Percentiles rank a stretch among this genome's conserved stretches.
These are phyloP conservation scores for Drosophila repleta DNA, from an alignment of 1,140 invertebrate genomes.

Conservation along the genomic window DNA sequence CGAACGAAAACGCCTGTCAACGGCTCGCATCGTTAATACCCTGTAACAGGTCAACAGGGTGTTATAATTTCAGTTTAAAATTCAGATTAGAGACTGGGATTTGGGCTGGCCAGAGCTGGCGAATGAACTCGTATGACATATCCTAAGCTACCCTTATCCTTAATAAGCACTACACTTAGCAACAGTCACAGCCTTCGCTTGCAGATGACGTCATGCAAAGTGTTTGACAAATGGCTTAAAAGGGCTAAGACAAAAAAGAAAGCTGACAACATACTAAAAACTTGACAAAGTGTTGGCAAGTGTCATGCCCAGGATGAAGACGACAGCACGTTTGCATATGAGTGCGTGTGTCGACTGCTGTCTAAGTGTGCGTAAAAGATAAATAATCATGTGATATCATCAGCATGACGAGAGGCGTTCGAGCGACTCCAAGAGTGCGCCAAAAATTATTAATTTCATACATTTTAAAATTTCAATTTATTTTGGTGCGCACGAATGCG, in stretches of 20 bases:
- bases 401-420: slow-evolving; percentile 55
- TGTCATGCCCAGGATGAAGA: slow-evolving; percentile 57
- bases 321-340: slow-evolving; percentile 54
- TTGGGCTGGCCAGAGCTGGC: not conserved
- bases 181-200: slow-evolving; percentile 30
- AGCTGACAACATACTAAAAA: slow-evolving; percentile 79
- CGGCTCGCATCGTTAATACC: slow-evolving; percentile 26
- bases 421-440: slow-evolving; percentile 38
- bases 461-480: slow-evolving; percentile 82
- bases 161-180: slow-evolving; percentile 2
- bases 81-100: not conserved
- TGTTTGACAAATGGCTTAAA: slow-evolving; percentile 77
- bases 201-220: slow-evolving; percentile 70
- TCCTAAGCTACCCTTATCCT: not conserved
- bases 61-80: not conserved
- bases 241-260: slow-evolving; percentile 65
- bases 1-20: not conserved
- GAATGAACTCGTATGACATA: not conserved
- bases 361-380: slow-evolving; percentile 78
- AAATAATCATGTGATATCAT: slow-evolving; percentile 78
- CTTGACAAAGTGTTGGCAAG: slow-evolving; percentile 79
- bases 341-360: slow-evolving; percentile 19
- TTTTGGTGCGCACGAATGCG: slow-evolving; percentile 73
- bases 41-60: not conserved
- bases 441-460: slow-evolving; percentile 82